Percentiles rank a stretch among this genome's conserved stretches.
phyloP scores from a whole-genome alignment of 1,140 invertebrate genomes.

The Halictus rubicundus region DNA sequence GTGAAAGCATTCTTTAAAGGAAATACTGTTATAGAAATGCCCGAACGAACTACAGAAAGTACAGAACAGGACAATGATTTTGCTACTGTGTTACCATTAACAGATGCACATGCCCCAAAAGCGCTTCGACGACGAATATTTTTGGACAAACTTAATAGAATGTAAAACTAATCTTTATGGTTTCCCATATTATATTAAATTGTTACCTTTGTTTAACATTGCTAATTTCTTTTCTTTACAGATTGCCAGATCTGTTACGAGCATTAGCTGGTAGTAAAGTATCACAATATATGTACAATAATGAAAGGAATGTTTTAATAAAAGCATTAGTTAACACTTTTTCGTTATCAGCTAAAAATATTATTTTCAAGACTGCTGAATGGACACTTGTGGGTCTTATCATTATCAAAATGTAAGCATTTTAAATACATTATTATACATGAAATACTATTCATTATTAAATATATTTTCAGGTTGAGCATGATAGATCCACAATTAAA shows the following conservation, averaged over 20 bases:
- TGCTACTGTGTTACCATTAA: constrained; percentile 72
- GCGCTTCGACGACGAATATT: constrained; percentile 77
- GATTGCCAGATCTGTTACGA: constrained; percentile 76
- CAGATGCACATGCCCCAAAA: constrained; percentile 74
- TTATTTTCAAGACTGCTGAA: constrained; percentile 78
- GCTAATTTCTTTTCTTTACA: constrained; percentile 43
- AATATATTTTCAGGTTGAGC: constrained; percentile 72
- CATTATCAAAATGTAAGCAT: constrained; percentile 79
- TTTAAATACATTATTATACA: constrained; percentile 10
- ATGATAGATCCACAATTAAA: constrained; percentile 72
- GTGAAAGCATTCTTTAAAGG: constrained; percentile 77
- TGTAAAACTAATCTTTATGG: constrained; percentile 62
- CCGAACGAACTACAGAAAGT: constrained; percentile 34
- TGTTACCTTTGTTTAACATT: background rate
- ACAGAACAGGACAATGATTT: constrained; percentile 46
- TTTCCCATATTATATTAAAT: background rate
- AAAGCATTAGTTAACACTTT: constrained; percentile 77
- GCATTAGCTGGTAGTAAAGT: constrained; percentile 64
- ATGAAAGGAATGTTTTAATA: constrained; percentile 61
- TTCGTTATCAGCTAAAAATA: constrained; percentile 76
- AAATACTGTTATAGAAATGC: constrained; percentile 59
- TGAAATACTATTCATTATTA: constrained; percentile 31
- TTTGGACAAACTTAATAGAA: constrained; percentile 76
- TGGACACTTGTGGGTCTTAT: constrained; percentile 78
- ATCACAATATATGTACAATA: constrained; percentile 56